Evolutionary conservation across 2,888 invertebrate genomes (phyloP), one percentile per base, ranked within the genome.

Genomic region (Rotaria macrura): DNA sequence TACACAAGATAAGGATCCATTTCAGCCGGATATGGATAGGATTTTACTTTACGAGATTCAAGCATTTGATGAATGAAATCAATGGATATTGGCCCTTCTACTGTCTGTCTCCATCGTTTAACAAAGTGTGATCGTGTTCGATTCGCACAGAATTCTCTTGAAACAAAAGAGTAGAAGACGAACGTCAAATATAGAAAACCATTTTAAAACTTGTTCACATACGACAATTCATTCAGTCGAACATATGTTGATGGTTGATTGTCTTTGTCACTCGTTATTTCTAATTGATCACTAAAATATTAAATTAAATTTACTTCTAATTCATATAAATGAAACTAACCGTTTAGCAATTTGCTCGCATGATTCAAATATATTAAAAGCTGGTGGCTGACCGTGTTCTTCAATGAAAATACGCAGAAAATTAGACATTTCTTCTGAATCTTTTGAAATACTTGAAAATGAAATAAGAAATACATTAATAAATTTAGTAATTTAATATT

Each of bases 1-100:
- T 79, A 79, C 79, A 79, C 79, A 43, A 79, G 40, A 43, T 79
- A 79, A 20, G 79, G 79, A 79, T 79, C 79, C 79, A 79, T 43
- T 43, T 79, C 79, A 43, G 40, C 25, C 25, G 43, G 43, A 79
- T 79, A 79, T 79, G 79, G 79, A 43, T 79, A 79, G 0, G 79
- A 79, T 79, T 79, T 79, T 14, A 79, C 79, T 79, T 79, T 79
- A 12, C 79, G 79, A 43, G 79, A 40, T 79, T 79, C 79, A 25
- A 79, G 43, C 79, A 79, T 79, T 79, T 79, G 79, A 79, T 79
- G 40, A 43, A 79, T 79, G 12, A 79, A 79, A 79, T 79, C 79
- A 43, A 79, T 79, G 25, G 79, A 79, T 10, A 79, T 79, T 43
- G 79, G 79, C n/a, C 79, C 79, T 23, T 43, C 79, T 4, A 79